Percentiles rank a stretch among this genome's conserved stretches.
Evolutionary conservation across 2,888 invertebrate genomes (phyloP).

Genomic region (Morinoia aosen): DNA sequence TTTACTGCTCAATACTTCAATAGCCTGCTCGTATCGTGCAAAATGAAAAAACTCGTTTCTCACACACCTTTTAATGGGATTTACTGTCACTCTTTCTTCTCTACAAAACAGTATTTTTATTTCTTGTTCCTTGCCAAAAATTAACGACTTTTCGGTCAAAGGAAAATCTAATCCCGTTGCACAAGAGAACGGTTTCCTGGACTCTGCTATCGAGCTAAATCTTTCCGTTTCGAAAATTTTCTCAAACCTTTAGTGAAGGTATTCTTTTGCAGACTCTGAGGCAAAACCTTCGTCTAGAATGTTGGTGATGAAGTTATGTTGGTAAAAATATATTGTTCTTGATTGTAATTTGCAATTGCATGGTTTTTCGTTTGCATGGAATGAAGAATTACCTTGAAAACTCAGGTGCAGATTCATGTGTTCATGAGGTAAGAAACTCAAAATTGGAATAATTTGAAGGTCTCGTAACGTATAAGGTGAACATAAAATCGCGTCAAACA

Average conservation of each 20-base stretch:
- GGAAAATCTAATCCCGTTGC: background rate
- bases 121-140: background rate
- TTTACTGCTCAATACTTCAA: too few species aligned
- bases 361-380: background rate
- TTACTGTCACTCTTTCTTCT: background rate
- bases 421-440: background rate
- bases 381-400: background rate
- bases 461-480: too few species aligned
- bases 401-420: background rate
- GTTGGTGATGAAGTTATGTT: background rate
- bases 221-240: background rate
- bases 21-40: too few species aligned
- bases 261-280: background rate
- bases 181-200: background rate
- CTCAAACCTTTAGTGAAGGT: background rate
- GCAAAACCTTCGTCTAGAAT: background rate
- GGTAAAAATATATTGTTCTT: background rate
- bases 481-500: too few species aligned
- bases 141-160: background rate
- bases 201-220: background rate
- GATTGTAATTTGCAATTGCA: background rate
- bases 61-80: background rate
- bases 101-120: background rate
- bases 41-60: background rate
- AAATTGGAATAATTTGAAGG: too few species aligned